Evolutionary conservation across 2,888 invertebrate species (phyloP), one percentile per base, ranked within the genome.

Genomic region (Plusia festucae): DNA sequence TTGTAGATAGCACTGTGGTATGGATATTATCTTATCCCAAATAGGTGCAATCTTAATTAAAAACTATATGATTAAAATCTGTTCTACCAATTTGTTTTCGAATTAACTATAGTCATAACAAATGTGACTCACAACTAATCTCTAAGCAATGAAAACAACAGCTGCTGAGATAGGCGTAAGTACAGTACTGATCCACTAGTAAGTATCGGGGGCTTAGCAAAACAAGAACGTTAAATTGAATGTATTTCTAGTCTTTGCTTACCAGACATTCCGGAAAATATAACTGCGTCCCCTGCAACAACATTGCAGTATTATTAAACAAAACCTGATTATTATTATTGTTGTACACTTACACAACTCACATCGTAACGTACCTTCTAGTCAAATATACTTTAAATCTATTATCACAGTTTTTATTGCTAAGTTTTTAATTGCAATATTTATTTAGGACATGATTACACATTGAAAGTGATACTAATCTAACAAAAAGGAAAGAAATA

Each of bases 251-350:
- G 53, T 53, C 49, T 53, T n/a, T 61, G 88, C 95, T 90, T 87
- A 96, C 96, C 96, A 91, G 96, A 96, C 91, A 96, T 95, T 75
- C 96, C 96, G 81, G 96, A 94, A 87, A 96, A 96, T 82, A 96
- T 91, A 68, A 96, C 95, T 63, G 96, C 95, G 95, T 96, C 96
- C 96, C 95, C 92, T 96, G 96, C 63, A 92, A 95, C 90, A 91
- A 90, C 85, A 84, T 83, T 82, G 64, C 57, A 73, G 70, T 60
- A 63, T 56, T 61, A 61, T 61, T 55, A 20, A 70, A 57, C 34
- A 27, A 57, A 8, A 32, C 34, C n/a, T 8, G 57, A 13, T 15
- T n/a, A 16, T 61, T 57, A 65, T 11, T 56, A 65, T 40, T 18
- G 56, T 18, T n/a, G 34, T 32, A 46, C 18, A 54, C 30, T 11